A percentile compares a stretch with the other conserved stretches of the same genome.
These are phyloP conservation scores for Laothoe populi DNA, from an alignment of 2,888 invertebrate species.

Conservation along the genomic window DNA sequence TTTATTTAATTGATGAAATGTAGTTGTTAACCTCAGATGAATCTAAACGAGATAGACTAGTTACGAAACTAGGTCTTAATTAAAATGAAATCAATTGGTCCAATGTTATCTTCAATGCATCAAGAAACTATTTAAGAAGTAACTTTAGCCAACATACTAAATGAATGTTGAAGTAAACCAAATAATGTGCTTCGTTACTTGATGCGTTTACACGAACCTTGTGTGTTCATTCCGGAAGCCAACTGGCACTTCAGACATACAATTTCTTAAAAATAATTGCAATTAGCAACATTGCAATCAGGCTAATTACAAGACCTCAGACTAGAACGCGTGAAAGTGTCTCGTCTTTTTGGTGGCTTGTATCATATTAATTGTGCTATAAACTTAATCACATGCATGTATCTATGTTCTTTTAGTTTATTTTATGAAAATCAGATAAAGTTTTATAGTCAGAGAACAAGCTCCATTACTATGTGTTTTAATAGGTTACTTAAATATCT, in stretches of 20 bases:
- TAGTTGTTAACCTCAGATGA: background rate
- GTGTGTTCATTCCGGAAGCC: constrained; percentile 20
- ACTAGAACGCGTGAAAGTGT: constrained; percentile 2
- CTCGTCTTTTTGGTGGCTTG: background rate
- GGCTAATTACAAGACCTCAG: constrained; percentile 14
- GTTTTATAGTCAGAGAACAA: too few relatives aligned
- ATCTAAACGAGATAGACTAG: background rate
- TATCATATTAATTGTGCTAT: background rate
- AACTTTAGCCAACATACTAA: too few relatives aligned
- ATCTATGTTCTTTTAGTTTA: background rate
- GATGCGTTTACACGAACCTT: constrained; percentile 1
- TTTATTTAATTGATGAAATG: background rate
- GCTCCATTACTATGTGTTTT: too few relatives aligned
- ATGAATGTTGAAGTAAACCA: background rate
- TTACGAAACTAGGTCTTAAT: background rate
- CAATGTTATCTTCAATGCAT: background rate
- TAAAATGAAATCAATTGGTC: background rate
- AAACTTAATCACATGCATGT: background rate
- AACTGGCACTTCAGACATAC: constrained; percentile 9
- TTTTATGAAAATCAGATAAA: too few relatives aligned
- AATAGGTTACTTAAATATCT: too few relatives aligned
- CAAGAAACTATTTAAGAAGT: background rate
- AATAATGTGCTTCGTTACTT: constrained; percentile 10
- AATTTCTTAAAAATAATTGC: constrained; percentile 22
- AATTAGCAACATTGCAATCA: constrained; percentile 16